phyloP scores from a whole-genome alignment of 2,113 vertebrate genomes.

The Corydoras sp. region DNA sequence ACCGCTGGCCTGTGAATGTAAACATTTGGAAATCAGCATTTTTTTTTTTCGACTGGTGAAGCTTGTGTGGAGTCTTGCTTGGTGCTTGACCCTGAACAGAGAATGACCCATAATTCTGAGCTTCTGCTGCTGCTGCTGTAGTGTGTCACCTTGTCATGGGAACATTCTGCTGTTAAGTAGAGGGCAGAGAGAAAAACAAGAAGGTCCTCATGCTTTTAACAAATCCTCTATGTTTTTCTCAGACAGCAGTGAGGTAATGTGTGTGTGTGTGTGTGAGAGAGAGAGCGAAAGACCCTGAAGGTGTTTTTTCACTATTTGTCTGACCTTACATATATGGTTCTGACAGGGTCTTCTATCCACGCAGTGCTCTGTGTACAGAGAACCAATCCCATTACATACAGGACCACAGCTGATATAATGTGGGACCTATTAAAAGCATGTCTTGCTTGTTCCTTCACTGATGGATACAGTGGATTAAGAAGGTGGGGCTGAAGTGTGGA shows the following conservation, averaged over 20 bases:
- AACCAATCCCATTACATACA: slow-evolving; percentile 61
- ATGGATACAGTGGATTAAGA: slow-evolving; percentile 53
- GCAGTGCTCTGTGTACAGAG: slow-evolving; percentile 50
- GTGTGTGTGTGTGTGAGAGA: slow-evolving; percentile 43
- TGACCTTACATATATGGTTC: slow-evolving; percentile 49
- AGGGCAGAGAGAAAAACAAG: slow-evolving; percentile 28
- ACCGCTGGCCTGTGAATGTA: neutral
- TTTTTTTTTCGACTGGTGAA: slow-evolving; percentile 7
- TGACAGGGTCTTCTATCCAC: slow-evolving; percentile 44
- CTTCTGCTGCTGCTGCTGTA: slow-evolving; percentile 21
- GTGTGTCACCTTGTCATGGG: slow-evolving; percentile 32
- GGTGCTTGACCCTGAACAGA: slow-evolving; percentile 20
- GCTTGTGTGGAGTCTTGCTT: neutral
- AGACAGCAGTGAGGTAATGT: slow-evolving; percentile 4
- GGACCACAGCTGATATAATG: slow-evolving; percentile 40
- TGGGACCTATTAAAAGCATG: slow-evolving; percentile 63
- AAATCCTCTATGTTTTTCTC: slow-evolving; percentile 8
- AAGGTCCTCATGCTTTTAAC: slow-evolving; percentile 3
- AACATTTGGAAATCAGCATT: neutral
- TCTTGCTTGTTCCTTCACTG: slow-evolving; percentile 60
- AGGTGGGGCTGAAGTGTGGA: slow-evolving; percentile 30
- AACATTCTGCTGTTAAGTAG: slow-evolving; percentile 46
- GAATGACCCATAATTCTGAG: slow-evolving; percentile 16
- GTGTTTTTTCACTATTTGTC: slow-evolving; percentile 55
- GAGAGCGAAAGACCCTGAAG: slow-evolving; percentile 50